phyloP scores from a whole-genome alignment of 2,113 vertebrate species.

The Psittacula cyanocephala region DNA sequence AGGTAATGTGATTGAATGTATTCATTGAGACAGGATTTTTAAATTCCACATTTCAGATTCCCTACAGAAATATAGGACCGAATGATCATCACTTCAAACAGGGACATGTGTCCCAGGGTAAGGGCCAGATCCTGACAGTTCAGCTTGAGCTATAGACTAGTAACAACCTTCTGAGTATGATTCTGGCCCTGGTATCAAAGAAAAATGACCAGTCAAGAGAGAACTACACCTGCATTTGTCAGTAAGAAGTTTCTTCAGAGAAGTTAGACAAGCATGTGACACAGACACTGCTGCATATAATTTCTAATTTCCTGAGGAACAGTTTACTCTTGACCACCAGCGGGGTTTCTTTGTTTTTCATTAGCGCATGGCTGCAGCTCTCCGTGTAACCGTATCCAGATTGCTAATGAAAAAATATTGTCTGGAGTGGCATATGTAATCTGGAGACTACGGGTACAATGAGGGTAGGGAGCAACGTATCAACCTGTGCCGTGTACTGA shows the following conservation, averaged over 20 bases:
- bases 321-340: slow-evolving; percentile 45
- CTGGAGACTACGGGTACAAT: background rate
- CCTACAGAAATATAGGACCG: background rate
- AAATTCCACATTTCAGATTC: background rate
- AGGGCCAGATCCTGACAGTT: background rate
- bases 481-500: background rate
- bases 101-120: background rate
- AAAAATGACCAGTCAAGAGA: background rate
- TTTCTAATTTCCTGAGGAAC: slow-evolving; percentile 46
- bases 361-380: slow-evolving; percentile 21
- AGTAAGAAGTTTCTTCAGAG: background rate
- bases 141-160: background rate
- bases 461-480: background rate
- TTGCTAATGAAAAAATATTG: slow-evolving; percentile 46
- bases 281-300: background rate
- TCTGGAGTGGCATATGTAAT: background rate
- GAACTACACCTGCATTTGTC: background rate
- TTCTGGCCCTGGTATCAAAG: background rate
- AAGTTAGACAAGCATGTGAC: slow-evolving; percentile 9
- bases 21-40: slow-evolving; percentile 3
- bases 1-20: background rate
- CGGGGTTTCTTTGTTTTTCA: slow-evolving; percentile 52
- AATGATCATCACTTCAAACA: background rate
- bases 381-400: slow-evolving; percentile 48
- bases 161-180: background rate